A percentile compares a stretch with the other conserved stretches of the same genome.
Evolutionary conservation across 2,113 vertebrate species (phyloP).

Genomic region (Felis chaus): DNA sequence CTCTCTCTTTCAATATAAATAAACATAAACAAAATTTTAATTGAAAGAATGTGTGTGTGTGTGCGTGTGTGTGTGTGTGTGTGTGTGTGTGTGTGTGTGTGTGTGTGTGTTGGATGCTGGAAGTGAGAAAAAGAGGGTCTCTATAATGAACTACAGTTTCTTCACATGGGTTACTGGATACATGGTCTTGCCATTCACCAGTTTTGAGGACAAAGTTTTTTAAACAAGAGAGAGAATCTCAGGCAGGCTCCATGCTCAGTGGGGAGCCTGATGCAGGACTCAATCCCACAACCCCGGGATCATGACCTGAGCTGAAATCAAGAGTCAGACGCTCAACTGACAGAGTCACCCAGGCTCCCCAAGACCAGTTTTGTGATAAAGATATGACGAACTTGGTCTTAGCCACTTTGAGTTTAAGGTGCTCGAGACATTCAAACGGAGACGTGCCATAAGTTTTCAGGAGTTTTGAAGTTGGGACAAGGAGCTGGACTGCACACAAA

Average conservation of each 20-base stretch:
- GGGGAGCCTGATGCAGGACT: too few relatives aligned
- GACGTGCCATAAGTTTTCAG: background rate
- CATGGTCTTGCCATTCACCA: background rate
- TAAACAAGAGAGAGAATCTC: too few relatives aligned
- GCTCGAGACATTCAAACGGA: background rate
- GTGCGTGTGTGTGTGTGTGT: fast-evolving
- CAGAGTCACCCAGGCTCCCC: too few relatives aligned
- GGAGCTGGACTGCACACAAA: background rate
- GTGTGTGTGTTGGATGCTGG: background rate
- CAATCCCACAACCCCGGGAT: too few relatives aligned
- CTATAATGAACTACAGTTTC: background rate
- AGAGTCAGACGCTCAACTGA: too few relatives aligned
- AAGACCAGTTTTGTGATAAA: background rate
- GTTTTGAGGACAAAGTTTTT: background rate
- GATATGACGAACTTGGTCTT: background rate
- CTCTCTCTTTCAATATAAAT: too few relatives aligned
- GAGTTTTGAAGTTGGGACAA: background rate
- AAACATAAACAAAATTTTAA: too few relatives aligned
- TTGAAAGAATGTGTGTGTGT: too few relatives aligned
- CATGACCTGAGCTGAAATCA: too few relatives aligned
- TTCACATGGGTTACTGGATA: background rate
- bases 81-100: too few relatives aligned
- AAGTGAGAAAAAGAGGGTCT: background rate
- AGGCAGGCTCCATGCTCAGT: too few relatives aligned
- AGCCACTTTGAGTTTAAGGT: background rate